These are phyloP conservation scores for Corythornis vintsioides DNA, from an alignment of 2,113 vertebrate species.

Conservation along the genomic window DNA sequence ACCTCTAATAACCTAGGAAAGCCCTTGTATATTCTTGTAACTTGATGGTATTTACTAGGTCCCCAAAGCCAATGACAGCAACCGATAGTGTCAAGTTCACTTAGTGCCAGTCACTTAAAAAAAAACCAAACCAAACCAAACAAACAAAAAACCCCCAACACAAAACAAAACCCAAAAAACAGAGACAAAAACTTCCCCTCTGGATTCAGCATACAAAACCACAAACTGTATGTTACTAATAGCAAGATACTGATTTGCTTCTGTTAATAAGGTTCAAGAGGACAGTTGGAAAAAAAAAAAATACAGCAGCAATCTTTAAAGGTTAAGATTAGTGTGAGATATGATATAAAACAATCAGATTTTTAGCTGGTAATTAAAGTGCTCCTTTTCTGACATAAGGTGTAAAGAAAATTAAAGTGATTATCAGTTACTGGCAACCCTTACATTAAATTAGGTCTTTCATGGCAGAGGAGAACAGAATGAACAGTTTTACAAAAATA, in stretches of 20 bases:
- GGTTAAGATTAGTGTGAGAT: conserved; percentile 77
- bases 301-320: conserved; percentile 75
- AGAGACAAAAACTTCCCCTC: conserved; percentile 47
- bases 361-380: conserved; percentile 76
- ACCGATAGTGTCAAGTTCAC: conserved; percentile 68
- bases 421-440: conserved; percentile 78
- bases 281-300: conserved; percentile 50
- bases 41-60: conserved; percentile 46
- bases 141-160: background rate
- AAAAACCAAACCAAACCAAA: background rate
- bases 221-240: conserved; percentile 63
- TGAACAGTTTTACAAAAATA: conserved; percentile 83
- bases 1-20: conserved; percentile 67
- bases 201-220: conserved; percentile 58
- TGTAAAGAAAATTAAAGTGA: conserved; percentile 76
- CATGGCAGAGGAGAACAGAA: conserved; percentile 79
- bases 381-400: conserved; percentile 74
- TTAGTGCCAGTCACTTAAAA: conserved; percentile 72
- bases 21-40: conserved; percentile 71
- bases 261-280: conserved; percentile 70
- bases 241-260: conserved; percentile 63
- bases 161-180: background rate
- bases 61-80: conserved; percentile 69
- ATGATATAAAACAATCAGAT: conserved; percentile 68
- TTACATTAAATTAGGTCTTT: conserved; percentile 72